Conservation (phyloP, 2,888 invertebrate species). For the Prenolepis imparis region DNA sequence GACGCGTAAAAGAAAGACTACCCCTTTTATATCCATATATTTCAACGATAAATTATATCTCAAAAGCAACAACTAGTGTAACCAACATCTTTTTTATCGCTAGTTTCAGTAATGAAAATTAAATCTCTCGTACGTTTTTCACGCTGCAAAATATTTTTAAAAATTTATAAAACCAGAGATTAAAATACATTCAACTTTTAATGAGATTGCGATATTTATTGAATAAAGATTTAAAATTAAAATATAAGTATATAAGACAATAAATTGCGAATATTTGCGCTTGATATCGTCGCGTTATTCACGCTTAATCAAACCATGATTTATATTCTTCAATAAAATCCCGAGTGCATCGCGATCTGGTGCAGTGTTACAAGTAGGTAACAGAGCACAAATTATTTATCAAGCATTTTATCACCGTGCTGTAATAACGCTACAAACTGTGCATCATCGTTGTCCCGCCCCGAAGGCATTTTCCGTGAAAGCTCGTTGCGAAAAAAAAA, state of each 20-base stretch:
- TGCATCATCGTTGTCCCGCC: not conserved
- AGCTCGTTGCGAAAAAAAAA: slow-evolving; percentile 34
- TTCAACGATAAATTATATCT: slow-evolving; percentile 26
- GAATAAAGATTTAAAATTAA: not conserved
- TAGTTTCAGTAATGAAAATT: not conserved
- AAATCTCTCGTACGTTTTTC: not conserved
- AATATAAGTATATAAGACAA: not conserved
- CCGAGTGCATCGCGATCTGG: slow-evolving; percentile 8
- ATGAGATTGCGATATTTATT: not conserved
- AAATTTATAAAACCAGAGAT: not conserved
- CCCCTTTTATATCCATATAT: slow-evolving; percentile 1
- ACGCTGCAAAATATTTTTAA: no score
- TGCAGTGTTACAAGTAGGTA: not conserved
- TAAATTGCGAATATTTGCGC: slow-evolving; percentile 5
- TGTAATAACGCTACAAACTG: slow-evolving; percentile 42
- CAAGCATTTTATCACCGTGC: slow-evolving; percentile 44
- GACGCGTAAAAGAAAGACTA: slow-evolving; percentile 9
- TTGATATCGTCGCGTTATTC: not conserved
- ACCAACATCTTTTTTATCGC: not conserved
- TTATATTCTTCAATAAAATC: slow-evolving; percentile 34
- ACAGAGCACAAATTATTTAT: slow-evolving; percentile 44
- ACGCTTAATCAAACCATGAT: slow-evolving; percentile 35
- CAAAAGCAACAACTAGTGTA: not conserved
- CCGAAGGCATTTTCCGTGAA: slow-evolving; percentile 26
- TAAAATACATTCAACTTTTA: slow-evolving; percentile 7